Evolutionary conservation across 2,797 vertebrate species (phyloP), one percentile per base, ranked within the genome.

Genomic region (Pachyuromys duprasi): DNA sequence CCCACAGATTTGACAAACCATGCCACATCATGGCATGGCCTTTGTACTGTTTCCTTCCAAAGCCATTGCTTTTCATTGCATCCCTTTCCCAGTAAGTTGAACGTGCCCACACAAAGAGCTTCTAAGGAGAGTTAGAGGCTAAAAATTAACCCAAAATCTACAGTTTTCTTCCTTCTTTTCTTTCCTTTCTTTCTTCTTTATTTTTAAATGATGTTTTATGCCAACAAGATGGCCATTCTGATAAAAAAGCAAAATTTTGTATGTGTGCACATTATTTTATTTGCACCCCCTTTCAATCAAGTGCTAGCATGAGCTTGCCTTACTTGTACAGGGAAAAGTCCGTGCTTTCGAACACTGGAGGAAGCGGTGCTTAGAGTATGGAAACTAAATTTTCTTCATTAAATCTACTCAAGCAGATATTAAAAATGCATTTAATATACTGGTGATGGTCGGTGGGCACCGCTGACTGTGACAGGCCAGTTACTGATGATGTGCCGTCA

Each of bases 401-500:
- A 99, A 98, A 98, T 99, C 98, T 99, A 99, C 98, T 98, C 98
- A 98, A 99, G 98, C 98, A 98, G 98, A 98, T 98, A 99, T 99
- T 99, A 99, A 99, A 98, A 98, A 99, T 99, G 98, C 98, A 98
- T 98, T 99, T 98, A 99, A 99, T 99, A 99, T 98, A 99, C 98
- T 97, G 98, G 98, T 93, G 94, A 98, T 98, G 98, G 98, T 98
- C 97, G 98, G 98, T 98, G 98, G 98, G 98, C 98, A 99, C 98
- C 98, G 98, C 98, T 98, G 98, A 98, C 98, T 98, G 98, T 99
- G 99, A 99, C 98, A 99, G 98, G 98, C 98, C 98, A 98, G 98
- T 99, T 99, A 99, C 98, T 98, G 99, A 99, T 99, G 98, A 99
- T 98, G 98, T 98, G 98, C 98, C 97, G 97, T 99, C 98, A 98